A percentile compares a stretch with the other conserved stretches of the same genome.
These are phyloP conservation scores for Gerris buenoi DNA, from an alignment of 1,140 invertebrate species.

Conservation along the genomic window DNA sequence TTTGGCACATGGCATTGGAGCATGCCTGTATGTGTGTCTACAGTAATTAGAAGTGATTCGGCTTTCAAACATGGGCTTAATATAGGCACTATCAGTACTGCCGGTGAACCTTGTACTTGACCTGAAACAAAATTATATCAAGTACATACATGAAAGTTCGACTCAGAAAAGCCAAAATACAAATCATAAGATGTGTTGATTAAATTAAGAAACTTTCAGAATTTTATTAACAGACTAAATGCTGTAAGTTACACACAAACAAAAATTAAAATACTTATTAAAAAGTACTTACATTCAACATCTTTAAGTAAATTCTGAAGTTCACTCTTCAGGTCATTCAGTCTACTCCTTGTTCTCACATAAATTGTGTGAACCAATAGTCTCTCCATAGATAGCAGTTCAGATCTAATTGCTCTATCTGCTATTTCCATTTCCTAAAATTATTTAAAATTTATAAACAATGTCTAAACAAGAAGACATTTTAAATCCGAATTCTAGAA, in stretches of 20 bases:
- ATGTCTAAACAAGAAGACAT: no score
- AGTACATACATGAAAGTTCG: no score
- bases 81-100: constrained; percentile 76
- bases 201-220: no score
- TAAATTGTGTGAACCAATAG: constrained; percentile 95
- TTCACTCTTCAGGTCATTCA: constrained; percentile 70
- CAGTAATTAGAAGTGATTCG: constrained; percentile 77
- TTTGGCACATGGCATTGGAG: constrained; percentile 80
- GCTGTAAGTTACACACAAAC: no score
- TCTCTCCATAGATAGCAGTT: constrained; percentile 84
- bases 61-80: constrained; percentile 76
- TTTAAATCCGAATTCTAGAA: no score
- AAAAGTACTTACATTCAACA: constrained; percentile 44
- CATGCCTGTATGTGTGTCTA: constrained; percentile 87
- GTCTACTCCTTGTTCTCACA: constrained; percentile 64
- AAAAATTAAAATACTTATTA: no score
- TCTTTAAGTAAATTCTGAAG: constrained; percentile 54
- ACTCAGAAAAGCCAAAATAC: no score
- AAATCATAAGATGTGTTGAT: no score
- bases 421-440: constrained; percentile 52
- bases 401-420: constrained; percentile 63
- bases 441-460: constrained; percentile 14
- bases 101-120: constrained; percentile 63
- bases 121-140: constrained; percentile 34
- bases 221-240: no score